Percentiles rank a stretch among this genome's conserved stretches.
These are phyloP conservation scores for Nasonia longicornis DNA, from an alignment of 1,140 invertebrate species.

Conservation along the genomic window DNA sequence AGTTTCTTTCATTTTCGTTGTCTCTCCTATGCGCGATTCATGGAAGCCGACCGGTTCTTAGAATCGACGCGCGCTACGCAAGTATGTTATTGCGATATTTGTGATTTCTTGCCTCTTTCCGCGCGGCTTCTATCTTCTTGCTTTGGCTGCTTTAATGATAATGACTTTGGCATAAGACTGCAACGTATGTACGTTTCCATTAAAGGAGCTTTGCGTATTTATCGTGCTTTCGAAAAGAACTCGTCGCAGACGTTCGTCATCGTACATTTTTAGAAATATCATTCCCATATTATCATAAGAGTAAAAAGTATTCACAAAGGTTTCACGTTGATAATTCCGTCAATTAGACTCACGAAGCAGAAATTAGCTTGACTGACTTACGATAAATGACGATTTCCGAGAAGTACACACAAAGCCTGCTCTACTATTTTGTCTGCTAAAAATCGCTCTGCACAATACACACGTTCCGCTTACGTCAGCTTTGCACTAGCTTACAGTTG, in stretches of 20 bases:
- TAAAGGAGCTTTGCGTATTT: conserved; percentile 33
- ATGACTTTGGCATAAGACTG: conserved; percentile 30
- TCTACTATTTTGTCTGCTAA: too few species aligned
- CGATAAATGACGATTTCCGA: too few species aligned
- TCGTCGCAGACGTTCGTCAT: neutral
- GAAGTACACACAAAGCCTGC: too few species aligned
- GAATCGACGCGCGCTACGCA: conserved; percentile 26
- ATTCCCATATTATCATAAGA: too few species aligned
- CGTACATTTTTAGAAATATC: too few species aligned
- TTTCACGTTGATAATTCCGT: too few species aligned
- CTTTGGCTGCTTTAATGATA: conserved; percentile 35
- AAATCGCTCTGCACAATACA: too few species aligned
- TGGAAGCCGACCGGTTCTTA: conserved; percentile 41
- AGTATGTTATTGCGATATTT: conserved; percentile 43
- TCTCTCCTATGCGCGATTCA: conserved; percentile 17
- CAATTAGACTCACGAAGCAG: too few species aligned
- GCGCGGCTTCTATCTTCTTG: neutral
- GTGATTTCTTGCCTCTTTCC: conserved; percentile 40
- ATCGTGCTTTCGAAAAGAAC: conserved; percentile 30
- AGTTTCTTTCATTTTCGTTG: conserved; percentile 37
- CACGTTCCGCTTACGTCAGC: too few species aligned
- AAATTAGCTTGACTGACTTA: too few species aligned
- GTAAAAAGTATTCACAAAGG: too few species aligned
- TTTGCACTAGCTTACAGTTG: too few species aligned
- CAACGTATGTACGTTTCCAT: conserved; percentile 25